Conservation (phyloP, 1,140 invertebrate genomes). For the Gyrodactylus salaris region DNA sequence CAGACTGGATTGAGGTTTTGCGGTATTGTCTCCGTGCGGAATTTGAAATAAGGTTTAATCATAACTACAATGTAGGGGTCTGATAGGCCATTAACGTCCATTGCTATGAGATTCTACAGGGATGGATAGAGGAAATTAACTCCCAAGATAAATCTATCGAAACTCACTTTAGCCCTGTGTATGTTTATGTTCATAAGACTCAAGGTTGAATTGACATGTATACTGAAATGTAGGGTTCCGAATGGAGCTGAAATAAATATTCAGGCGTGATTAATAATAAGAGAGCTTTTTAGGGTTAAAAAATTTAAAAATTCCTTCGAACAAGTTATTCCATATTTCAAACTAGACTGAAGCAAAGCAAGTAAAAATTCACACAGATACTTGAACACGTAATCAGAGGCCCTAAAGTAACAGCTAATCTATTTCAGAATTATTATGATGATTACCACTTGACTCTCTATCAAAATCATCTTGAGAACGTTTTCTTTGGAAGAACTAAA, state of each 20-base stretch:
- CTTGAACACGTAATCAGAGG: too few species aligned
- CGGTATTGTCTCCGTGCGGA: conserved; percentile 50
- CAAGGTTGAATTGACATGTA: background rate
- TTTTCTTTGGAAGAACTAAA: too few species aligned
- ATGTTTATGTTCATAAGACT: background rate
- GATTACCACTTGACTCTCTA: too few species aligned
- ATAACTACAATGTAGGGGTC: conserved; percentile 39
- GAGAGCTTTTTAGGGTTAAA: too few species aligned
- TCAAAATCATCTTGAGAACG: too few species aligned
- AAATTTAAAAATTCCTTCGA: too few species aligned
- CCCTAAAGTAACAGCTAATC: too few species aligned
- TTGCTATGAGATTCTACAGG: conserved; percentile 32
- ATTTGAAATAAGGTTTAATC: conserved; percentile 23
- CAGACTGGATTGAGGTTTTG: conserved; percentile 68
- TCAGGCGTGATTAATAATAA: too few species aligned
- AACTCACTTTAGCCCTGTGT: background rate
- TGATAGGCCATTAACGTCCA: conserved; percentile 53
- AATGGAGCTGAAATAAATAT: background rate
- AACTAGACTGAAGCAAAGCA: too few species aligned
- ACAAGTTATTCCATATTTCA: too few species aligned
- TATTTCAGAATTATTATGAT: too few species aligned
- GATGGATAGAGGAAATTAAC: background rate
- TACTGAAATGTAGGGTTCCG: background rate
- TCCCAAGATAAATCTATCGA: background rate
- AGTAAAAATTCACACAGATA: too few species aligned